Conservation (phyloP, 2,113 vertebrate species). For the Hystrix cristata region DNA sequence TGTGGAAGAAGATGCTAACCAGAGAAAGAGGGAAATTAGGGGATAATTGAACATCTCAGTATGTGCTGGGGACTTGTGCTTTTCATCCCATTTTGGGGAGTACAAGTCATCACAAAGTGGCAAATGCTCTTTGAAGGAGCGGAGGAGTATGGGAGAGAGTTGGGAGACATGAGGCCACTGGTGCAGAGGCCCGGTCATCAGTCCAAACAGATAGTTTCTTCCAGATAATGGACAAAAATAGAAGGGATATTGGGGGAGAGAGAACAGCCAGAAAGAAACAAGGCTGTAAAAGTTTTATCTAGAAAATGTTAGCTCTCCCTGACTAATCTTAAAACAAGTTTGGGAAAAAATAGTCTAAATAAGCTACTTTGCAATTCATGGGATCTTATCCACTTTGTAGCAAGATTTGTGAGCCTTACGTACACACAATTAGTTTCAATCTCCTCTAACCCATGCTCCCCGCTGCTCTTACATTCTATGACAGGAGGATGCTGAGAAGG, state of each 20-base stretch:
- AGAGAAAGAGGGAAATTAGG: not conserved
- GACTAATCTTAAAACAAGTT: slow-evolving; percentile 76
- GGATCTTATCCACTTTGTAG: slow-evolving; percentile 65
- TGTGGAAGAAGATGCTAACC: not conserved
- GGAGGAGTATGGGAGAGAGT: not conserved
- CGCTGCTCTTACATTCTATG: not conserved
- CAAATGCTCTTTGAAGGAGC: not conserved
- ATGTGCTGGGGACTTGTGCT: not conserved
- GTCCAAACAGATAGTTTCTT: slow-evolving; percentile 76
- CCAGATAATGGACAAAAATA: slow-evolving; percentile 81
- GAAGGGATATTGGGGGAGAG: slow-evolving; percentile 77
- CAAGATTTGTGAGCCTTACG: not conserved
- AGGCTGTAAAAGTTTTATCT: slow-evolving; percentile 80
- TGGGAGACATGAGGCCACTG: not conserved
- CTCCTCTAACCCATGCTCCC: not conserved
- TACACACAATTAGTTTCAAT: not conserved
- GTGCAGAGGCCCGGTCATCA: slow-evolving; percentile 64
- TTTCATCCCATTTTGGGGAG: not conserved
- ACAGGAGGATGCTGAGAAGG: not conserved
- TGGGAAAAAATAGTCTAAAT: slow-evolving; percentile 45
- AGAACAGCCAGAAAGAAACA: slow-evolving; percentile 79
- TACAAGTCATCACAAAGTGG: not conserved
- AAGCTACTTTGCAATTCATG: slow-evolving; percentile 56
- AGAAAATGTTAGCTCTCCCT: slow-evolving; percentile 73
- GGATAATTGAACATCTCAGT: not conserved